These are phyloP conservation scores for Danio tinwini DNA, from an alignment of 2,797 vertebrate genomes.

Conservation along the genomic window DNA sequence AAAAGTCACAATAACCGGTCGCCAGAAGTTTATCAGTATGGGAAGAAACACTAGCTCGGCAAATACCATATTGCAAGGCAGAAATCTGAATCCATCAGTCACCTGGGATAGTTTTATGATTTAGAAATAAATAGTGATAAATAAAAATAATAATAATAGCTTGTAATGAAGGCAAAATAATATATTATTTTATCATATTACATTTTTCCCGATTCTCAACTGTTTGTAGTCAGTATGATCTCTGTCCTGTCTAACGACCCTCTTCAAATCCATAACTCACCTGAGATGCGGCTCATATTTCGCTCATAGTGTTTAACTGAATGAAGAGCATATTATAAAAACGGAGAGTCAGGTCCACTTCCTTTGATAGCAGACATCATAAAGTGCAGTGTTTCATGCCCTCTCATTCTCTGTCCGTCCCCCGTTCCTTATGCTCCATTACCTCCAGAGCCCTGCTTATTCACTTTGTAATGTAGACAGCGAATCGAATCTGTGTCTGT, in stretches of 20 bases:
- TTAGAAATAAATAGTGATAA: too few species aligned
- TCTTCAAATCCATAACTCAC: slow-evolving; percentile 24
- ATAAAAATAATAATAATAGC: too few species aligned
- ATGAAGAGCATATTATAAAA: slow-evolving; percentile 27
- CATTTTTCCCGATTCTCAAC: not conserved
- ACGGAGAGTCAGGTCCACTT: slow-evolving; percentile 12
- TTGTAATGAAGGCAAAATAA: too few species aligned
- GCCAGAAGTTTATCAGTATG: too few species aligned
- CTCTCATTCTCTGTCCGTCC: slow-evolving; percentile 29
- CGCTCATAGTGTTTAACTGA: slow-evolving; percentile 24
- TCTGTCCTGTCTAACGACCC: slow-evolving; percentile 16
- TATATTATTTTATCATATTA: too few species aligned
- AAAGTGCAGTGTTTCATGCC: slow-evolving; percentile 37
- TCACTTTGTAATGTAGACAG: slow-evolving; percentile 33
- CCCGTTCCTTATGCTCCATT: slow-evolving; percentile 41
- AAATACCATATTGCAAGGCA: too few species aligned
- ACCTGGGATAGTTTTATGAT: too few species aligned
- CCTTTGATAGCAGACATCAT: slow-evolving; percentile 32
- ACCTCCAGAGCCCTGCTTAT: slow-evolving; percentile 25
- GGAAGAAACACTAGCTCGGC: too few species aligned
- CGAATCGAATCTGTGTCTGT: not conserved
- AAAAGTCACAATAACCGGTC: too few species aligned
- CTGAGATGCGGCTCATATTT: not conserved
- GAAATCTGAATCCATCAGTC: too few species aligned
- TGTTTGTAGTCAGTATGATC: not conserved